A percentile compares a stretch with the other conserved stretches of the same genome.
phyloP scores from a whole-genome alignment of 2,888 invertebrate genomes.

The Yponomeuta sedellus region DNA sequence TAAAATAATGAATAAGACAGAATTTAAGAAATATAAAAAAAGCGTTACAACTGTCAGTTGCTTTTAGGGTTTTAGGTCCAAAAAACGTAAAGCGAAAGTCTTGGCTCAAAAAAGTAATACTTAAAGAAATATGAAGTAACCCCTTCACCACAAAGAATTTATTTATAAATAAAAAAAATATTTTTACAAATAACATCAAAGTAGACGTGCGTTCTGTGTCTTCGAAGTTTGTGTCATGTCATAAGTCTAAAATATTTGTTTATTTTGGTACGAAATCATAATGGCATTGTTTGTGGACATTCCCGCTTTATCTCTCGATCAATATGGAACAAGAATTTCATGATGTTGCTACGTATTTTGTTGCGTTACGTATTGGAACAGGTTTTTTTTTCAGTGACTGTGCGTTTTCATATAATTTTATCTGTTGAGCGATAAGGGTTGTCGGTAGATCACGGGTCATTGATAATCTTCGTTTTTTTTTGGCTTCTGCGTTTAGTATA shows the following conservation, averaged over 20 bases:
- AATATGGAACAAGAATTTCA: slow-evolving; percentile 40
- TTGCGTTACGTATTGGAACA: slow-evolving; percentile 1
- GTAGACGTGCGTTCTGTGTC: not conserved
- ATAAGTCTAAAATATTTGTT: slow-evolving; percentile 34
- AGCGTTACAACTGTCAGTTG: too few species aligned
- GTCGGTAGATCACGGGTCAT: not conserved
- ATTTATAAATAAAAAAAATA: too few species aligned
- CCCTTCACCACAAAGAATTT: too few species aligned
- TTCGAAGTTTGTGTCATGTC: not conserved
- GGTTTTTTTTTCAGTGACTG: slow-evolving; percentile 47
- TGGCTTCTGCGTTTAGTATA: not conserved
- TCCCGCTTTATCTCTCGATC: slow-evolving; percentile 56
- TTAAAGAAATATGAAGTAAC: too few species aligned
- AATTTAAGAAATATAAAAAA: too few species aligned
- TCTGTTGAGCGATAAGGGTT: slow-evolving; percentile 6
- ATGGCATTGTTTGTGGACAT: slow-evolving; percentile 71
- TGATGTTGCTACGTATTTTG: not conserved
- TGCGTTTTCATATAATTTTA: slow-evolving; percentile 35
- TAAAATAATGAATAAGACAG: too few species aligned
- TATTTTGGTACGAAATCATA: slow-evolving; percentile 55
- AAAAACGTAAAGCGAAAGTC: too few species aligned
- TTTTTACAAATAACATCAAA: not conserved
- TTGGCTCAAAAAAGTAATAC: too few species aligned
- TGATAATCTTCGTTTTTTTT: not conserved
- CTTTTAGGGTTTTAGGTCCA: too few species aligned